phyloP scores from a whole-genome alignment of 2,797 vertebrate species.

The Artibeus lituratus region DNA sequence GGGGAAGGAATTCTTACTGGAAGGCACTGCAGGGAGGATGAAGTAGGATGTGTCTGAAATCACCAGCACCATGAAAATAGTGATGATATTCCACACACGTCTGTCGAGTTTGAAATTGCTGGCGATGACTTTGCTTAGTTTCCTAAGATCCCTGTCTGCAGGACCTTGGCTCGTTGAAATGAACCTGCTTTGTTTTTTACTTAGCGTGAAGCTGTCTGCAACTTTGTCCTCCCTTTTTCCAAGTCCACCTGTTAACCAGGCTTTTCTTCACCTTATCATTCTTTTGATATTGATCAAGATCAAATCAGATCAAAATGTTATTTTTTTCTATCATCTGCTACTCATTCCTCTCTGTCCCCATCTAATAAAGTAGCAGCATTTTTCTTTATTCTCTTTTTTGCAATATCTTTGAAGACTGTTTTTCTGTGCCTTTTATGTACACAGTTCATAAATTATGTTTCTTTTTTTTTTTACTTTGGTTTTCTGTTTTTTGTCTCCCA shows the following conservation, averaged over 20 bases:
- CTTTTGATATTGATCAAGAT: constrained; percentile 24
- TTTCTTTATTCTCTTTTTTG: neutral
- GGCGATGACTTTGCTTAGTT: neutral
- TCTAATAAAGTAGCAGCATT: constrained; percentile 19
- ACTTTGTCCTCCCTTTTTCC: neutral
- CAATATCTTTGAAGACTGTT: neutral
- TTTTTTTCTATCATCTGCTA: neutral
- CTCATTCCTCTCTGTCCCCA: neutral
- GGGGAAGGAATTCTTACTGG: neutral
- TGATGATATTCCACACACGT: neutral
- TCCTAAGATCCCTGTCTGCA: neutral
- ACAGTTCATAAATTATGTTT: neutral
- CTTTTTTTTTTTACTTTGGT: neutral
- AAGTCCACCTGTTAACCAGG: neutral
- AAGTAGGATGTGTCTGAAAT: neutral
- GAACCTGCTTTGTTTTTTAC: neutral
- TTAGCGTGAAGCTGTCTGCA: neutral
- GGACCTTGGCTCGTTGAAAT: neutral
- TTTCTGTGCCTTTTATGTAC: constrained; percentile 21
- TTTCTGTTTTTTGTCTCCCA: neutral
- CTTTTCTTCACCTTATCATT: constrained; percentile 43
- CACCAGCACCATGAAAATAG: neutral
- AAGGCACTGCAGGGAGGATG: neutral
- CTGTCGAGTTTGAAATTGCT: neutral
- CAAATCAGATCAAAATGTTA: neutral